Conservation (phyloP, 2,113 vertebrate genomes). For the Trichechus manatus region DNA sequence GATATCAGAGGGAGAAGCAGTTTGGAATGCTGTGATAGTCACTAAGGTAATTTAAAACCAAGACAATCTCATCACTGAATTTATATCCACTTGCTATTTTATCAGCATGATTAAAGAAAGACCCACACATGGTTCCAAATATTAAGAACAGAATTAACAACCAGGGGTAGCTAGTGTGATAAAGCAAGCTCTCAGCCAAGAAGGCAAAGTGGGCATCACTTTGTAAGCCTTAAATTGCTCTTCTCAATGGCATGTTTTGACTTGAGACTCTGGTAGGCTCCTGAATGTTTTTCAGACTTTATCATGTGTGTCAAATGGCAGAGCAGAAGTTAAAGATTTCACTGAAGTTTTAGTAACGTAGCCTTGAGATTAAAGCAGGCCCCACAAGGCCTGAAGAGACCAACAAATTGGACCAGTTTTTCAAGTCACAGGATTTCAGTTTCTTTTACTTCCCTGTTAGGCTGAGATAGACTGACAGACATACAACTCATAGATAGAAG, state of each 20-base stretch:
- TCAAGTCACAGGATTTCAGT: neutral
- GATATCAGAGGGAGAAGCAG: neutral
- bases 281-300: neutral
- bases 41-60: neutral
- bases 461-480: neutral
- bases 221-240: neutral
- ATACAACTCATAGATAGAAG: neutral
- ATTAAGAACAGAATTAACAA: neutral
- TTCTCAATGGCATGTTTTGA: neutral
- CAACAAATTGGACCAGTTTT: neutral
- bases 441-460: slow-evolving; percentile 2
- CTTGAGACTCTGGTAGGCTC: neutral
- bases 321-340: neutral
- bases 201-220: neutral
- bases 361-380: neutral
- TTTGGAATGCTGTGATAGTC: neutral
- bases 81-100: neutral
- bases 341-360: neutral
- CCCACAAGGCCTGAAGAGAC: neutral
- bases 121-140: neutral
- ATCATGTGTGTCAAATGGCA: neutral
- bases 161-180: neutral
- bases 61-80: neutral
- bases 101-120: neutral
- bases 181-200: neutral